Conservation (phyloP, 2,797 vertebrate species). For the Anolis apletophallus region DNA sequence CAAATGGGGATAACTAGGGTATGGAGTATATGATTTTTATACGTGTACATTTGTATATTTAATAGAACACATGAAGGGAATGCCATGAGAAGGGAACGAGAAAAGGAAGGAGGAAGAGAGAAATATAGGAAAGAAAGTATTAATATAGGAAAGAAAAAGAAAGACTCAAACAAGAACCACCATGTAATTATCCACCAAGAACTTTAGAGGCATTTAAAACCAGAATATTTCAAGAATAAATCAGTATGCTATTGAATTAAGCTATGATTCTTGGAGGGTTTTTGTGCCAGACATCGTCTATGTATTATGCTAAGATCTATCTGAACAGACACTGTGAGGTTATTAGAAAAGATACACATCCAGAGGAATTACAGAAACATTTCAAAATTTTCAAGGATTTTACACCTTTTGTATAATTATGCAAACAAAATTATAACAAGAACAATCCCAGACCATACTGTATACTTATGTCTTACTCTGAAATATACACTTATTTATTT, state of each 20-base stretch:
- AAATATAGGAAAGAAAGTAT: constrained; percentile 77
- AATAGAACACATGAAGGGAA: constrained; percentile 73
- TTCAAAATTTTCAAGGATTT: neutral
- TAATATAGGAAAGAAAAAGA: constrained; percentile 71
- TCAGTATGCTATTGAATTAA: neutral
- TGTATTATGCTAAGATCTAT: too few species aligned
- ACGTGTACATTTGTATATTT: constrained; percentile 54
- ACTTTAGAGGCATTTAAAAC: neutral
- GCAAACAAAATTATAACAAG: neutral
- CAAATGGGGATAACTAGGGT: constrained; percentile 94
- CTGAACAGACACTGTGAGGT: neutral
- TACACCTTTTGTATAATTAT: neutral
- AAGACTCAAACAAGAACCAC: constrained; percentile 69
- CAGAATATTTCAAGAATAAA: neutral
- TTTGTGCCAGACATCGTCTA: neutral
- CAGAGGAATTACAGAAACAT: neutral
- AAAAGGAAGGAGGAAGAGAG: constrained; percentile 67
- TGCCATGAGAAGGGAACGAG: constrained; percentile 75
- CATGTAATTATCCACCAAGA: constrained; percentile 46
- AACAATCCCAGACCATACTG: neutral
- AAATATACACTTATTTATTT: neutral
- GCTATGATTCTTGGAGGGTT: neutral
- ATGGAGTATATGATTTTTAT: constrained; percentile 68
- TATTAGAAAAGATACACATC: neutral
- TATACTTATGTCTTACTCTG: neutral